Percentiles rank a stretch among this genome's conserved stretches.
These are phyloP conservation scores for Cyrtodaria siliqua DNA, from an alignment of 2,888 invertebrate species.

Conservation along the genomic window DNA sequence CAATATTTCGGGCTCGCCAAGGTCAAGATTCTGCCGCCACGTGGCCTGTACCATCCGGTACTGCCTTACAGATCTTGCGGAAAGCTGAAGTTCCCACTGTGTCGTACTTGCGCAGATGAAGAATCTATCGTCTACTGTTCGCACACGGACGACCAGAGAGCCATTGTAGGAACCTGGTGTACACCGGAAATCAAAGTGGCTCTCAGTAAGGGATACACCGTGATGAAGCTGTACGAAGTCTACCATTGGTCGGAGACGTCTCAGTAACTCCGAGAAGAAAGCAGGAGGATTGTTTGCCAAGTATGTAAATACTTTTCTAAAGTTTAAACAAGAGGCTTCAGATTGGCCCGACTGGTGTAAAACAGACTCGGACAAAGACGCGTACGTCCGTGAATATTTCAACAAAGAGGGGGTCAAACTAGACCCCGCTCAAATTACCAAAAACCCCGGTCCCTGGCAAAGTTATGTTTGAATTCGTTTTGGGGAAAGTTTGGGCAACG, in stretches of 20 bases:
- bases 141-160: constrained; percentile 73
- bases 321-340: too few relatives aligned
- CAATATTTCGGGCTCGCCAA: constrained; percentile 71
- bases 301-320: too few relatives aligned
- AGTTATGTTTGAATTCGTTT: constrained; percentile 44
- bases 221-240: constrained; percentile 79
- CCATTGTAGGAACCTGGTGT: constrained; percentile 81
- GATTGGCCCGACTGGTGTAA: constrained; percentile 23
- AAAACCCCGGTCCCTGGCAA: constrained; percentile 55
- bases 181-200: constrained; percentile 82
- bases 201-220: constrained; percentile 76
- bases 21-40: constrained; percentile 71
- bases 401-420: constrained; percentile 58
- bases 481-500: constrained; percentile 32
- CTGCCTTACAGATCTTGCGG: constrained; percentile 74
- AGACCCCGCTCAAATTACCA: constrained; percentile 34
- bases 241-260: constrained; percentile 71
- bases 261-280: constrained; percentile 45
- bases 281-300: constrained; percentile 74
- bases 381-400: constrained; percentile 65
- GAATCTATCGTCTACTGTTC: constrained; percentile 70
- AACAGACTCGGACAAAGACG: constrained; percentile 53
- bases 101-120: constrained; percentile 71
- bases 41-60: constrained; percentile 77
- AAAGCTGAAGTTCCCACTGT: constrained; percentile 82